Evolutionary conservation across 1,140 invertebrate species (phyloP), one percentile per base, ranked within the genome.

Genomic region (Odontomachus brunneus): DNA sequence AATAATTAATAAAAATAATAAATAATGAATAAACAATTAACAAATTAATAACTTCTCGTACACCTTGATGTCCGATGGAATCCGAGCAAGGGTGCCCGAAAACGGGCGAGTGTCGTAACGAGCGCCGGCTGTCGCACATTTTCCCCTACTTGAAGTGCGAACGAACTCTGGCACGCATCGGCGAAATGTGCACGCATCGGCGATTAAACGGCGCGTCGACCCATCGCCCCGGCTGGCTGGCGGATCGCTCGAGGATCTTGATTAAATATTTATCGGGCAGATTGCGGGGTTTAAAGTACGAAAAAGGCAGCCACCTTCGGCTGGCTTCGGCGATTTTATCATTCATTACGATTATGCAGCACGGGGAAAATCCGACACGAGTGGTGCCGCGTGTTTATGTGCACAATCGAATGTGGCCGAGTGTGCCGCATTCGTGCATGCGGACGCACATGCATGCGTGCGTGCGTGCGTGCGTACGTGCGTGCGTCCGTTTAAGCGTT

Each of bases 281-380:
- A 85, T 85, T 62, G n/a, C 2, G 24, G 12, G 26, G 59, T 78
- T 86, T 71, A 78, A 86, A 86, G 53, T 87, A 73, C 80, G 2
- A n/a, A 14, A 83, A 85, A 62, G 14, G n/a, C 49, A 5, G 29
- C 49, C 49, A 24, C 19, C 15, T 49, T 57, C 2, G 24, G 53
- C 48, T 75, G 53, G 53, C 3, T 7, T 33, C n/a, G 19, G 1
- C n/a, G 14, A 44, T 44, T 73, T 67, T 14, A 49, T 53, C n/a
- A n/a, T 22, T 75, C 38, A 22, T 65, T 26, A 22, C 14, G 38
- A 17, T 33, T 24, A 14, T 59, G 65, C 24, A 5, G 53, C 7
- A 22, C n/a, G 44, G 60, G 63, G 33, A 62, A 76, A 76, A 55
- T 66, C 15, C 4, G 11, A 0, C 2, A 5, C 53, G 33, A 5